Base-by-base conservation (phyloP, 2,888 invertebrate genomes). In the Selenia dentaria region DNA sequence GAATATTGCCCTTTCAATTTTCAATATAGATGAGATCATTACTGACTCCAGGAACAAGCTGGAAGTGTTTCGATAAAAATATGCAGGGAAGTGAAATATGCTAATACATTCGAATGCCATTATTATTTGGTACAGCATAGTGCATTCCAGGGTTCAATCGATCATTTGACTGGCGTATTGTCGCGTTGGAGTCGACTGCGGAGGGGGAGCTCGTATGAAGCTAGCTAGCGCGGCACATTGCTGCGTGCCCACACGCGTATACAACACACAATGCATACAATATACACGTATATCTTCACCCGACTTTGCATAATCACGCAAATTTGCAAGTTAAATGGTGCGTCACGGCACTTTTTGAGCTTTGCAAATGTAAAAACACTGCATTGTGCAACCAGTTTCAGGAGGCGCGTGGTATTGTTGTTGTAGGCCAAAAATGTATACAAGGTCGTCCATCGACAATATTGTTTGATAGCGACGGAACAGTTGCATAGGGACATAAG, bases 261-360 rank as follows among this genome's bases (percentile, higher is more conserved):
- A 61, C 67, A 64, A 59, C 67, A 79, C 77, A 83, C 78, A 84
- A 79, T 79, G 74, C 77, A 73, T 73, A 82, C 83, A 84, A 85
- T 83, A 70, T 77, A 83, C 76, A 76, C 79, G 77, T 78, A 81
- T 83, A 82, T 16, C 73, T 70, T 72, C 74, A 69, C 78, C 75
- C 70, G 74, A 76, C 78, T 77, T 72, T 80, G 84, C 84, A 88
- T 86, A 87, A 88, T 85, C 79, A 79, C 74, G 56, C 61, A 50
- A 73, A 87, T 89, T 87, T 86, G 85, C 89, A 90, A 86, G 83
- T 88, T 70, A 85, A 86, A 86, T 86, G 65, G 71, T 69, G 71
- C 74, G 73, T 74, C 81, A 72, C 75, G 67, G 65, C 78, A 79
- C 75, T 85, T 86, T 59, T 85, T 84, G 73, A 81, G 73, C 76